Conservation (phyloP, 2,113 vertebrate genomes). For the Hiodon tergisus region DNA sequence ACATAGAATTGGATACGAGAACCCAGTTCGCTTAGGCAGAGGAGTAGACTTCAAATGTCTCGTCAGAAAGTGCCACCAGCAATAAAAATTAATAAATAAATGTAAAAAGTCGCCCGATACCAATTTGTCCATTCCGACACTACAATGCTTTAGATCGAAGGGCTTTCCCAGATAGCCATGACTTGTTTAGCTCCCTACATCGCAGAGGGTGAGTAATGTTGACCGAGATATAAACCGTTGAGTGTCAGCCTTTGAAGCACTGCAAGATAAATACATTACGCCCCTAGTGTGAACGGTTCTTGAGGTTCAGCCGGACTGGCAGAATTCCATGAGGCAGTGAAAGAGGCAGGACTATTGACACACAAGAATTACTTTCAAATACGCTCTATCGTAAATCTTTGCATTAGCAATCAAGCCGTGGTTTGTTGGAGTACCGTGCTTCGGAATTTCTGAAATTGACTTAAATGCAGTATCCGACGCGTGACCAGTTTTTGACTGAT, state of each 20-base stretch:
- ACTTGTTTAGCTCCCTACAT: not conserved
- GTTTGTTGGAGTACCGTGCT: not conserved
- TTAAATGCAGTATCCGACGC: too few species aligned
- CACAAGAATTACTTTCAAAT: not conserved
- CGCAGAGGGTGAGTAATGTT: slow-evolving; percentile 27
- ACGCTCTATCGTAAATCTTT: not conserved
- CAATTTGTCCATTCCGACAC: too few species aligned
- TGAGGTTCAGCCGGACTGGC: slow-evolving; percentile 37
- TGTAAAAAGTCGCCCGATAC: too few species aligned
- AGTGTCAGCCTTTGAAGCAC: slow-evolving; percentile 47
- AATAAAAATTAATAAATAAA: too few species aligned
- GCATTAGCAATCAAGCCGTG: too few species aligned
- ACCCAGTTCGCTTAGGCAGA: too few species aligned
- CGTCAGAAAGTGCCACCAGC: too few species aligned
- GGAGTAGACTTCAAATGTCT: too few species aligned
- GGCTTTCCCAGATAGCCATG: too few species aligned
- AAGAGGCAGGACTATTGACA: not conserved
- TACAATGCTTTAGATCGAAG: too few species aligned
- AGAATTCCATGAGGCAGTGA: slow-evolving; percentile 2
- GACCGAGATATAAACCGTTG: slow-evolving; percentile 50
- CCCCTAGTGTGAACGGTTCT: slow-evolving; percentile 38
- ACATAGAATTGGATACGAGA: too few species aligned
- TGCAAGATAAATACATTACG: slow-evolving; percentile 45
- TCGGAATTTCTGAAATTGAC: not conserved
- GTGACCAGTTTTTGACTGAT: too few species aligned